Base-by-base conservation (phyloP, 2,113 vertebrate species). In the Furnarius figulus region DNA sequence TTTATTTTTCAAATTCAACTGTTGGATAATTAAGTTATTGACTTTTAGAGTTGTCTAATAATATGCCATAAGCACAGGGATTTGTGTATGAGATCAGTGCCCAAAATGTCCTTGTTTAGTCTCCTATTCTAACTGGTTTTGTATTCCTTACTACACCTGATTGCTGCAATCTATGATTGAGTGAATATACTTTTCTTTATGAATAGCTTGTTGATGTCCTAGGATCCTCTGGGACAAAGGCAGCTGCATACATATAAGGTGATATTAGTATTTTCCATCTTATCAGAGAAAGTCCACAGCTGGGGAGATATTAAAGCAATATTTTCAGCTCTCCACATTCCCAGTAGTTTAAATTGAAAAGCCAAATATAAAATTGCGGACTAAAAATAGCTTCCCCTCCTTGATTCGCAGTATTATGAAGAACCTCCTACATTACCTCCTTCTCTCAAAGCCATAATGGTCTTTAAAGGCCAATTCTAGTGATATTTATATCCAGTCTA, bases 281-380 rank as follows among this genome's bases (percentile, higher is more conserved):
- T 87, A 93, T 46, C 87, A 85, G 84, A 85, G 87, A 80, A 94
- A 87, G 85, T 89, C 77, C 91, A 73, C 84, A 95, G 93, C 87
- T 93, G 74, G 87, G 81, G 91, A 94, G 70, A 96, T 97, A 96
- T 96, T 96, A 96, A 96, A 95, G 80, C 81, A 95, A 79, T 96
- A 95, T 97, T 97, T 97, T 61, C 94, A 93, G 53, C 81, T 87
- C 66, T 95, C 81, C 71, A 65, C 58, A 39, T 87, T 95, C 81
- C 71, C 49, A 61, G 40, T 56, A 68, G 70, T 85, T 93, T 73
- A 89, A 95, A 97, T 87, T 95, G 91, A 93, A 94, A 96, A 79
- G 3, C 52, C 83, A 79, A 85, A 91, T 89, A 87, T 27, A 76
- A 95, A 95, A 93, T 46, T 68, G 44, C 62, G 44, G 65, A 49